phyloP scores from a whole-genome alignment of 1,140 invertebrate genomes.

The Magallana ariakensis region DNA sequence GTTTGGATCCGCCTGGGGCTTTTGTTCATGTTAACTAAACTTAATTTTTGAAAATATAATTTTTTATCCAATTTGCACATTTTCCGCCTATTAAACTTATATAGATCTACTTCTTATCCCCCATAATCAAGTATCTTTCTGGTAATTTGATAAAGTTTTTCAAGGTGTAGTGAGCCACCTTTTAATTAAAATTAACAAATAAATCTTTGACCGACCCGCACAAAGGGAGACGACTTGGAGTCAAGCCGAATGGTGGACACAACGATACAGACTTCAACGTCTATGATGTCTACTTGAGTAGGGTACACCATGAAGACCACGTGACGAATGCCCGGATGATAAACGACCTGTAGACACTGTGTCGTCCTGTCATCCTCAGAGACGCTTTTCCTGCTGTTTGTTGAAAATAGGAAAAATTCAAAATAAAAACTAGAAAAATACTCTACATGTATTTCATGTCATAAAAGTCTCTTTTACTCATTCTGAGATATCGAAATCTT shows the following conservation, averaged over 20 bases:
- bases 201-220: constrained; percentile 58
- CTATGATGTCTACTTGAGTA: constrained; percentile 82
- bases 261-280: constrained; percentile 83
- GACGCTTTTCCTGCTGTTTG: constrained; percentile 27
- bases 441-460: background rate
- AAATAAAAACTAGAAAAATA: too few relatives aligned
- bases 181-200: too few relatives aligned
- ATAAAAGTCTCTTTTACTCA: background rate
- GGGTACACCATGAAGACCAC: constrained; percentile 77
- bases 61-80: too few relatives aligned
- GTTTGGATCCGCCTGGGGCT: too few relatives aligned
- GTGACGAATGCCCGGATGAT: constrained; percentile 36
- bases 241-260: constrained; percentile 82
- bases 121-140: too few relatives aligned
- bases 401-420: background rate
- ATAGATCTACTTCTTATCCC: too few relatives aligned
- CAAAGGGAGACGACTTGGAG: constrained; percentile 79
- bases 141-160: too few relatives aligned
- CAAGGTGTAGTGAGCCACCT: too few relatives aligned
- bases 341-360: constrained; percentile 31
- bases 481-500: background rate
- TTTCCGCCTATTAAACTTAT: too few relatives aligned
- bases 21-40: too few relatives aligned
- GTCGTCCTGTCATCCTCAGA: background rate
- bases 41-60: too few relatives aligned